phyloP scores from a whole-genome alignment of 53 echinoderm and acorn worm genomes.

The Apostichopus leukothele region DNA sequence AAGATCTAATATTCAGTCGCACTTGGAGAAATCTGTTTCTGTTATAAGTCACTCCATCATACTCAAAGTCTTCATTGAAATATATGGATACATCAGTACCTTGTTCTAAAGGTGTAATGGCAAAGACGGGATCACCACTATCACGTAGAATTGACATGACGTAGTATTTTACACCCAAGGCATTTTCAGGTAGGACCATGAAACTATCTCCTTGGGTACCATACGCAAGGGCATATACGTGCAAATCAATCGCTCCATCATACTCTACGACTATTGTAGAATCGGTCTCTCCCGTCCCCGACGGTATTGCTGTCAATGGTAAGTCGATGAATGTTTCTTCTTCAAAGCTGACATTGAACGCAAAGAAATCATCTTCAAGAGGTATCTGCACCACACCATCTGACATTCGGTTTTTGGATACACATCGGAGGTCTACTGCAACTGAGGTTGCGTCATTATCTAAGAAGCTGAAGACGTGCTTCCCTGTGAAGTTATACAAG shows the following conservation, averaged over 20 bases:
- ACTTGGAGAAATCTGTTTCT: neutral
- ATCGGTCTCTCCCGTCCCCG: too few species aligned
- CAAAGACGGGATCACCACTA: neutral
- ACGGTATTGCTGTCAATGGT: neutral
- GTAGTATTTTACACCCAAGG: neutral
- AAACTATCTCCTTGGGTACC: conserved; percentile 5
- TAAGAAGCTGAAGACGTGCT: conserved; percentile 28
- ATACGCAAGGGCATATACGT: neutral
- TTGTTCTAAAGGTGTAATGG: neutral
- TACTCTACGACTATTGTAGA: neutral
- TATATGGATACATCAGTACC: conserved; percentile 4
- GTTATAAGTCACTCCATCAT: conserved; percentile 9
- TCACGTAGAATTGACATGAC: neutral
- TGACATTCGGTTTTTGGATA: neutral
- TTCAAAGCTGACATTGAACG: neutral
- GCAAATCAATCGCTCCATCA: neutral
- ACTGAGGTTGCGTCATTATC: neutral
- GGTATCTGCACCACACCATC: neutral
- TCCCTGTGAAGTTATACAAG: neutral
- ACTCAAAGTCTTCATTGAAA: conserved; percentile 21
- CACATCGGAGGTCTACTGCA: neutral
- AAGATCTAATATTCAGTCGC: neutral
- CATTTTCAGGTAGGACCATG: neutral
- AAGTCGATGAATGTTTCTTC: neutral
- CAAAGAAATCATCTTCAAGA: neutral